Conservation (phyloP, 1,140 invertebrate species). For the Ceratosolen fusciceps region DNA sequence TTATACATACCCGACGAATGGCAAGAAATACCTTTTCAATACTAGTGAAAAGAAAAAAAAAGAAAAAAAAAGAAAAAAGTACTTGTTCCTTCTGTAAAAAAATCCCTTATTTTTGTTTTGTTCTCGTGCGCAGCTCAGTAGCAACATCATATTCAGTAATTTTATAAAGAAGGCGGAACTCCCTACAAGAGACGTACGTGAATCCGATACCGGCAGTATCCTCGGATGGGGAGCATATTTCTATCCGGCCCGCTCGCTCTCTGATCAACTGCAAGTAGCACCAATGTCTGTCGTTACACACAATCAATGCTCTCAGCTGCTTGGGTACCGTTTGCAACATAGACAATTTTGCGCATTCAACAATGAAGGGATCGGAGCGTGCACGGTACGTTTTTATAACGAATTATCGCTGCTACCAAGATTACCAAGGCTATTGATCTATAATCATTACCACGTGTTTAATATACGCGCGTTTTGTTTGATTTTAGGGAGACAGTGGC, state of each 20-base stretch:
- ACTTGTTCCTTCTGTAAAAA: no score
- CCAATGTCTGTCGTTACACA: neutral
- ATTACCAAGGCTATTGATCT: no score
- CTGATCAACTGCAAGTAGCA: neutral
- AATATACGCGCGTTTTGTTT: no score
- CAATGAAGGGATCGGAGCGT: neutral
- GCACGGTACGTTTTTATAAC: neutral
- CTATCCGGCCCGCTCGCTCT: neutral
- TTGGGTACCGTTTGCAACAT: neutral
- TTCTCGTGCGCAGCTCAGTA: no score
- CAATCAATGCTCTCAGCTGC: neutral
- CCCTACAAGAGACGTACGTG: neutral
- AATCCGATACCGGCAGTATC: neutral
- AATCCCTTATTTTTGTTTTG: no score
- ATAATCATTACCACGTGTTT: no score
- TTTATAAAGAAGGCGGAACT: neutral
- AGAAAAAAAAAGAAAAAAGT: no score
- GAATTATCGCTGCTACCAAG: no score
- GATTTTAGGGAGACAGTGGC: slow-evolving; percentile 46
- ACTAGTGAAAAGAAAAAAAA: neutral
- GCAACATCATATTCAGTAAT: neutral
- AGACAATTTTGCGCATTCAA: neutral
- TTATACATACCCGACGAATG: no score
- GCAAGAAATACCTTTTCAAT: no score
- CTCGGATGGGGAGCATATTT: neutral